A percentile compares a stretch with the other conserved stretches of the same genome.
Conservation (phyloP, 2,797 vertebrate genomes). For the Apogon hyalosoma region DNA sequence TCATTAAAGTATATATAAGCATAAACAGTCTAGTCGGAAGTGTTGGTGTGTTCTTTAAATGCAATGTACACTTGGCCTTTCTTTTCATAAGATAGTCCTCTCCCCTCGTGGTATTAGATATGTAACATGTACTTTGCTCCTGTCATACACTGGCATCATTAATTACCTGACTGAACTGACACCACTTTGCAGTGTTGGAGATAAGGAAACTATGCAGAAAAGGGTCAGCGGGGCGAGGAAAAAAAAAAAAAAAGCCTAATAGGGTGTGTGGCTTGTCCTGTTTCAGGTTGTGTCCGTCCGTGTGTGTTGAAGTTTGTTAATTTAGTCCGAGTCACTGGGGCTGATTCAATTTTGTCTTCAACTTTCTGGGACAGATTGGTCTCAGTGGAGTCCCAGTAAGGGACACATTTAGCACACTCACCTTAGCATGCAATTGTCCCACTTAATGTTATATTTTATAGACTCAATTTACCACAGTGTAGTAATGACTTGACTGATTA, state of each 20-base stretch:
- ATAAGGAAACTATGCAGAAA: conserved; percentile 6
- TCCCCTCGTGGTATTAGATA: not conserved
- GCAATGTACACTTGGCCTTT: not conserved
- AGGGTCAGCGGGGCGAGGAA: too few relatives aligned
- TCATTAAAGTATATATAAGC: not conserved
- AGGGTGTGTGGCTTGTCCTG: conserved; percentile 6
- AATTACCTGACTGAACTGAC: conserved; percentile 6
- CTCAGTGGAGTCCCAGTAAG: conserved; percentile 29
- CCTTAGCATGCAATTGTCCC: too few relatives aligned
- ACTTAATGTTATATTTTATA: too few relatives aligned
- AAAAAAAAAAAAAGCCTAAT: not conserved
- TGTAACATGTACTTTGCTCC: conserved; percentile 46
- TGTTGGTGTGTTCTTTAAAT: not conserved
- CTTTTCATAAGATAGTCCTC: not conserved
- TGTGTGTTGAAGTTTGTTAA: conserved; percentile 3
- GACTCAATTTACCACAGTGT: too few relatives aligned
- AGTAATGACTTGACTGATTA: not conserved
- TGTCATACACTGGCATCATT: not conserved
- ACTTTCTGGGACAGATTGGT: conserved; percentile 55
- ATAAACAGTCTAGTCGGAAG: not conserved
- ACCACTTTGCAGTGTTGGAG: conserved; percentile 5
- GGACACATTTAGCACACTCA: not conserved
- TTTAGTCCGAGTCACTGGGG: conserved; percentile 29
- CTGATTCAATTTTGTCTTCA: conserved; percentile 41
- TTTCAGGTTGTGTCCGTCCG: conserved; percentile 16